Conservation (phyloP, 2,888 invertebrate genomes). For the Himalopsyche japonica region DNA sequence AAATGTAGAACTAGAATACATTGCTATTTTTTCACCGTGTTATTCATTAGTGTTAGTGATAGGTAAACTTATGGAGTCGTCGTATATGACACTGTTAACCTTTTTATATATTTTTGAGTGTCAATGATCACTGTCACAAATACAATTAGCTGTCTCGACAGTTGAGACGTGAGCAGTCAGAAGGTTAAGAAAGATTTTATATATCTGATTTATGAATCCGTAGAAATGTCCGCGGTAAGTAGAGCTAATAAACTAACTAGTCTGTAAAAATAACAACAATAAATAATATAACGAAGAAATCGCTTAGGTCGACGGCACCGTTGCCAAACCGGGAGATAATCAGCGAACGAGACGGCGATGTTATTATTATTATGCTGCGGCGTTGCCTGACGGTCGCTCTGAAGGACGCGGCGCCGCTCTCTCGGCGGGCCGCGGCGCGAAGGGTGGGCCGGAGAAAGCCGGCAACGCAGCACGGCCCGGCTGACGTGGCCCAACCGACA, state of each 20-base stretch:
- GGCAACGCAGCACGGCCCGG: slow-evolving; percentile 2
- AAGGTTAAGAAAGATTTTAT: too few relatives aligned
- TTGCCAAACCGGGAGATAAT: neutral
- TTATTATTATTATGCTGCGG: slow-evolving; percentile 34
- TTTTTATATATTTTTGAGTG: too few relatives aligned
- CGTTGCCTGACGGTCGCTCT: slow-evolving; percentile 42
- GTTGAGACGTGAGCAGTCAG: too few relatives aligned
- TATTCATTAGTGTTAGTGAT: too few relatives aligned
- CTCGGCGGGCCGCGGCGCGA: slow-evolving; percentile 45
- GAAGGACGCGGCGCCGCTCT: slow-evolving; percentile 43
- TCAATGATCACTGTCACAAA: too few relatives aligned
- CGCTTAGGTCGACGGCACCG: neutral
- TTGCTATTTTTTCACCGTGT: too few relatives aligned
- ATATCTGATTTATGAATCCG: too few relatives aligned
- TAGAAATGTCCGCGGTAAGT: neutral
- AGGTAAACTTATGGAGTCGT: too few relatives aligned
- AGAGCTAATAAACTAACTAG: neutral
- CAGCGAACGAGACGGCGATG: neutral
- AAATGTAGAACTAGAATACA: too few relatives aligned
- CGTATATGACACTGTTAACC: too few relatives aligned
- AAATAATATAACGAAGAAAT: neutral
- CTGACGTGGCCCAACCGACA: neutral
- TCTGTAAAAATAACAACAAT: neutral
- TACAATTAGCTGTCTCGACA: too few relatives aligned
- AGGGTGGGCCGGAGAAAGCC: slow-evolving; percentile 42